phyloP scores from a whole-genome alignment of 2,113 vertebrate species.

The Anseranas semipalmata region DNA sequence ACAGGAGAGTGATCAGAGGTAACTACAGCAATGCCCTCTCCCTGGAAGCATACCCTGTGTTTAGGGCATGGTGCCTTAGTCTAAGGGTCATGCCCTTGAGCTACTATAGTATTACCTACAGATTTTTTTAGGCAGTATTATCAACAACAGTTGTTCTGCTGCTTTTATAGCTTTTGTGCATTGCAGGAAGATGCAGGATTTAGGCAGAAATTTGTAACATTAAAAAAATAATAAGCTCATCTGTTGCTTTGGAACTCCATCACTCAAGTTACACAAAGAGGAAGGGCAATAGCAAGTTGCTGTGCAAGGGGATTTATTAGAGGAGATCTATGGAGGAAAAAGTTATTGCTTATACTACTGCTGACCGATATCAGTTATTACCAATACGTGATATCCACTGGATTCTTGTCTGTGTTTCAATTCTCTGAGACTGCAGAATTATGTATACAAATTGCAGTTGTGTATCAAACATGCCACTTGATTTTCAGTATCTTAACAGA shows the following conservation, averaged over 20 bases:
- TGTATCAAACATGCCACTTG: not conserved
- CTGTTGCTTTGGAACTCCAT: not conserved
- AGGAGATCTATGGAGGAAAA: not conserved
- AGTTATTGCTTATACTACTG: not conserved
- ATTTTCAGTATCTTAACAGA: not conserved
- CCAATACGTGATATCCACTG: accelerated
- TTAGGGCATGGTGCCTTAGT: not conserved
- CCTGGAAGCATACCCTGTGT: not conserved
- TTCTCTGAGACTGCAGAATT: not conserved
- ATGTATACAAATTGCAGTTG: accelerated
- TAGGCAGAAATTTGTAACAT: not conserved
- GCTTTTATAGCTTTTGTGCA: not conserved
- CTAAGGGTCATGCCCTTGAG: not conserved
- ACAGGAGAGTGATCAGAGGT: not conserved
- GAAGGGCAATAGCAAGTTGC: not conserved
- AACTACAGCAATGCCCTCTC: not conserved
- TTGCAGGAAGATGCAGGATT: not conserved
- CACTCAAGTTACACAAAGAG: not conserved
- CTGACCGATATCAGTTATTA: not conserved
- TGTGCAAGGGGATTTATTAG: not conserved
- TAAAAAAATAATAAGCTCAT: not conserved
- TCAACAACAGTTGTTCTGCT: not conserved
- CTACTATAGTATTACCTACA: not conserved
- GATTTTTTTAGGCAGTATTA: accelerated
- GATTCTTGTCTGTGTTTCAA: not conserved